A percentile compares a stretch with the other conserved stretches of the same genome.
These are phyloP conservation scores for Turritopsis dohrnii DNA, from an alignment of 30 jellyfish, hydroid and myxozoan genomes.

Conservation along the genomic window DNA sequence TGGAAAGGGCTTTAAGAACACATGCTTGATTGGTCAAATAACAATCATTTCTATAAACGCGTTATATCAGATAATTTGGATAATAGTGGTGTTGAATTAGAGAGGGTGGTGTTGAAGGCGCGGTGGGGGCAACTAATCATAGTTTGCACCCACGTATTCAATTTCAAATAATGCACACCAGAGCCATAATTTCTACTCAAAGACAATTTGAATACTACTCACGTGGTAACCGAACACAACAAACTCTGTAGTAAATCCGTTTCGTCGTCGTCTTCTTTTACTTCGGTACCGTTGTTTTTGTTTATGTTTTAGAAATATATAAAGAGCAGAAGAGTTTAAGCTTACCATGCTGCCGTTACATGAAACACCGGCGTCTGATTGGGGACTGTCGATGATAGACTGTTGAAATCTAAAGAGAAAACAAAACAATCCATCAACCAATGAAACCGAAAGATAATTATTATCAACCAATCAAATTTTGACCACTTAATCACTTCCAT, in stretches of 20 bases:
- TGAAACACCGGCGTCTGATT: neutral
- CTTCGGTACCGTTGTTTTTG: conserved; percentile 4
- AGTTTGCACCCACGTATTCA: neutral
- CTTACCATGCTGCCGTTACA: conserved; percentile 15
- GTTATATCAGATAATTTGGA: too few relatives aligned
- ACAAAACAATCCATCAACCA: neutral
- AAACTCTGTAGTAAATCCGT: neutral
- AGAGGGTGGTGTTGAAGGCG: neutral
- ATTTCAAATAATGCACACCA: neutral
- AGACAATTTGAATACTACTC: neutral
- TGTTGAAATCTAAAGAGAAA: neutral
- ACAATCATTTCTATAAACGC: too few relatives aligned
- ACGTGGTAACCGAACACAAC: neutral
- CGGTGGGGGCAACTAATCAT: too few relatives aligned
- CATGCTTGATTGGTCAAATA: too few relatives aligned
- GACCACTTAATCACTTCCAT: too few relatives aligned
- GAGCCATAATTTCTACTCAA: neutral
- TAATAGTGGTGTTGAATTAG: too few relatives aligned
- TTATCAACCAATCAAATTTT: neutral
- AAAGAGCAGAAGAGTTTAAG: neutral
- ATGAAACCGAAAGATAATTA: neutral
- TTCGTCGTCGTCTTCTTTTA: neutral
- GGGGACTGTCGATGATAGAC: neutral
- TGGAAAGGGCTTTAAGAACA: neutral
- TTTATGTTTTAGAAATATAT: neutral